Conservation (phyloP, 2,113 vertebrate genomes). For the Chrysemys picta region DNA sequence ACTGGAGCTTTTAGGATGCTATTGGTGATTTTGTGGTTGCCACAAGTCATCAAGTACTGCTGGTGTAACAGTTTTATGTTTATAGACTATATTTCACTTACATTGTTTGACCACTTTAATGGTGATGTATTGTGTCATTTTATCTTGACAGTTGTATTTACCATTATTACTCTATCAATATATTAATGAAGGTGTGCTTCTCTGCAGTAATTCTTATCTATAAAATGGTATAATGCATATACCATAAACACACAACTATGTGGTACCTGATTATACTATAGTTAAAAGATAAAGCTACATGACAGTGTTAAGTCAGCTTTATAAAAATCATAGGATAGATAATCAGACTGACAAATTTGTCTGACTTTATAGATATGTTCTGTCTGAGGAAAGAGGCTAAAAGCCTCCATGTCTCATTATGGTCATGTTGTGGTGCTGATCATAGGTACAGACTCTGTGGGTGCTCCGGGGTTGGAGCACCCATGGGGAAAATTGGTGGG, state of each 20-base stretch:
- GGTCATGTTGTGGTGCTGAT: not conserved
- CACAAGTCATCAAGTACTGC: conserved; percentile 44
- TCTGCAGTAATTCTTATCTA: conserved; percentile 35
- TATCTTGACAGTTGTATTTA: conserved; percentile 26
- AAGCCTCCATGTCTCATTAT: not conserved
- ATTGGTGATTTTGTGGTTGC: conserved; percentile 62
- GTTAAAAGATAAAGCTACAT: conserved; percentile 14
- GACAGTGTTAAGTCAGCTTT: not conserved
- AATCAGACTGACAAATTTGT: not conserved
- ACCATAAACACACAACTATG: conserved; percentile 23
- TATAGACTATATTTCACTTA: conserved; percentile 36
- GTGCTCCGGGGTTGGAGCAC: no score
- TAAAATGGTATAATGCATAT: not conserved
- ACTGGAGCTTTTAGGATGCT: conserved; percentile 63
- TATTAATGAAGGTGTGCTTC: conserved; percentile 55
- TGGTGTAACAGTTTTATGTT: conserved; percentile 65
- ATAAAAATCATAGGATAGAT: not conserved
- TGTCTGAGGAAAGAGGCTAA: not conserved
- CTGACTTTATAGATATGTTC: not conserved
- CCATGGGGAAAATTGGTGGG: no score
- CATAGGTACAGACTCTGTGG: no score
- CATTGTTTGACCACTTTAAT: conserved; percentile 32
- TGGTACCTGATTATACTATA: conserved; percentile 42
- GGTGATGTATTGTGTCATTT: conserved; percentile 56
- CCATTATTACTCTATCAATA: conserved; percentile 19